Conservation (phyloP, 2,888 invertebrate species). For the Tachina grossa region DNA sequence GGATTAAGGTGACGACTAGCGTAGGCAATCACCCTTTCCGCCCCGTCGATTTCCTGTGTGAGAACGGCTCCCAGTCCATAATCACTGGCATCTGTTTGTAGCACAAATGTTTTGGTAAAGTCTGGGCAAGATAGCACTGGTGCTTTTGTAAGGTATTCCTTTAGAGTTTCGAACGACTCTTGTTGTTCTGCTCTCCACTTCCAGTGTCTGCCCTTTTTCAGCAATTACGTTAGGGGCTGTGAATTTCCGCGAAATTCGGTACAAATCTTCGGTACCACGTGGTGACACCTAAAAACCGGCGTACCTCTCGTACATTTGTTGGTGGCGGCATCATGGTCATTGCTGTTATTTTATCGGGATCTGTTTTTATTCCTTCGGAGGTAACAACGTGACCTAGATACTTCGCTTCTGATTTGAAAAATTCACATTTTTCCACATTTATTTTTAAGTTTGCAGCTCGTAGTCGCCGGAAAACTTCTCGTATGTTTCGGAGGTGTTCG, state of each 20-base stretch:
- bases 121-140: no score
- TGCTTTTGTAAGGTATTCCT: background rate
- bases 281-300: background rate
- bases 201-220: background rate
- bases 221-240: background rate
- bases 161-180: background rate
- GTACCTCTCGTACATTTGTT: background rate
- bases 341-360: background rate
- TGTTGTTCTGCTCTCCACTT: background rate
- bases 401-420: no score
- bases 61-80: background rate
- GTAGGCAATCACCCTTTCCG: background rate
- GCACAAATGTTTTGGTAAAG: no score
- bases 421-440: no score
- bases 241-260: background rate
- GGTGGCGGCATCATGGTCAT: background rate
- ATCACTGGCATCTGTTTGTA: no score
- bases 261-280: background rate
- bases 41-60: background rate
- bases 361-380: background rate
- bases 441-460: no score
- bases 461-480: no score
- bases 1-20: background rate
- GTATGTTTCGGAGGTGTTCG: no score
- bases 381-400: no score